These are phyloP conservation scores for Cataglyphis livida DNA, from an alignment of 2,888 invertebrate genomes.

Conservation along the genomic window DNA sequence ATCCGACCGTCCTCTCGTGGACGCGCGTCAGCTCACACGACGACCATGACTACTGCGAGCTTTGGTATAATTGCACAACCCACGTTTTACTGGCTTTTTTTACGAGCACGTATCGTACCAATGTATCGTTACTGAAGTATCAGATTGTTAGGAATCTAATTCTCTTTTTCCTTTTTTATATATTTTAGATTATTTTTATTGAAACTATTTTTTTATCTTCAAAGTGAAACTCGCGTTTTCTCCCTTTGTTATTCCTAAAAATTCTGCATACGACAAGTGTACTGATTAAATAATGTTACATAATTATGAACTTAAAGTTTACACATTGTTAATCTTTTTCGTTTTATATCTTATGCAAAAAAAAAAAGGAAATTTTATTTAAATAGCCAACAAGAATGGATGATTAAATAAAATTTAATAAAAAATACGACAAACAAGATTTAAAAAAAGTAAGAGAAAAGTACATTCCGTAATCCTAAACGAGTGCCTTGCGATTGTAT, in stretches of 20 bases:
- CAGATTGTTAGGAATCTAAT: conserved; percentile 39
- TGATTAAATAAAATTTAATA: conserved; percentile 5
- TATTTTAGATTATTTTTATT: conserved; percentile 32
- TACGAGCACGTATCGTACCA: conserved; percentile 61
- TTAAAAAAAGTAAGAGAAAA: not conserved
- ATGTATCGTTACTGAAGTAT: conserved; percentile 51
- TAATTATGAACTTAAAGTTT: not conserved
- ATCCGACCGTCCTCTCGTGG: conserved; percentile 56
- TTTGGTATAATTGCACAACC: conserved; percentile 59
- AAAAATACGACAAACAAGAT: not conserved
- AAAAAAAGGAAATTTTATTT: not conserved
- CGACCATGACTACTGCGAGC: conserved; percentile 55
- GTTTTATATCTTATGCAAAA: not conserved
- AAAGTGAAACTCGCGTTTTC: not conserved
- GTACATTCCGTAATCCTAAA: conserved; percentile 27
- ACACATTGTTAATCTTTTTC: not conserved
- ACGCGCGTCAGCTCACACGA: conserved; percentile 44
- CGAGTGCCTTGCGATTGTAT: conserved; percentile 13
- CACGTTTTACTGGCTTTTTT: conserved; percentile 61
- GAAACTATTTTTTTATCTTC: not conserved
- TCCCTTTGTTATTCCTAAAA: not conserved
- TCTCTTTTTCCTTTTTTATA: conserved; percentile 28
- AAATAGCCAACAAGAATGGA: not conserved
- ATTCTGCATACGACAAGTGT: not conserved
- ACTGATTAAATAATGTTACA: not conserved